Evolutionary conservation across 2,113 vertebrate genomes (phyloP), one percentile per base, ranked within the genome.

Genomic region (Neogobius melanostomus): DNA sequence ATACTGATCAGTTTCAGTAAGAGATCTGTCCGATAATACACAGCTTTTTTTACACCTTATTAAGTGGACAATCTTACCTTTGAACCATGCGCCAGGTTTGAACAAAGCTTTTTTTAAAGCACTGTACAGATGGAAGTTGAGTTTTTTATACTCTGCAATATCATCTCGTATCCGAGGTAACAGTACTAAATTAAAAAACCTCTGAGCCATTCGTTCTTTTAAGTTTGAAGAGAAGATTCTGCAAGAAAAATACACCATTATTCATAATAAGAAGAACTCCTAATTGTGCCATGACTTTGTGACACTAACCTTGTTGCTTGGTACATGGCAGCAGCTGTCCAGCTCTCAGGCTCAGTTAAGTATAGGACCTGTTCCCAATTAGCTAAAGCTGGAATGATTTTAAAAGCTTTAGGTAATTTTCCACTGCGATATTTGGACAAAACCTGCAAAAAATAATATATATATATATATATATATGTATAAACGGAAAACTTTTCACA

Each of bases 351-450:
- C 69, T 98, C 96, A 0, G 97, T 99, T 85, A 99, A 82, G 74
- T 98, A 99, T 21, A 99, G 95, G 74, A 99, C 92, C 88, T 99
- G 97, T 82, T 99, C 98, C 98, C 98, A 99, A 88, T 99, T 99
- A 73, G 96, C 95, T 51, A 99, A 91, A 0, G 97, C 95, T 7
- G 98, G 97, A 62, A 99, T 95, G 74, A 99, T 96, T 88, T 99
- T 99, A 82, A 99, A 99, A 0, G 98, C 98, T 78, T 99, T 99
- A 73, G 98, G 98, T 14, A 99, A 92, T 69, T 98, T 99, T 43
- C 98, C 97, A 0, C 97, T 99, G 63, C 98, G 95, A 76, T 98
- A 99, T 69, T 92, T 96, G 1, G 94, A 96, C 54, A 99, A 86
- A 45, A 99, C 96, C 98, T 99, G 68, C 17, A 51, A 68, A 10